These are phyloP conservation scores for Pocillopora verrucosa DNA, from an alignment of 64 coral and sea anemone genomes.

Conservation along the genomic window DNA sequence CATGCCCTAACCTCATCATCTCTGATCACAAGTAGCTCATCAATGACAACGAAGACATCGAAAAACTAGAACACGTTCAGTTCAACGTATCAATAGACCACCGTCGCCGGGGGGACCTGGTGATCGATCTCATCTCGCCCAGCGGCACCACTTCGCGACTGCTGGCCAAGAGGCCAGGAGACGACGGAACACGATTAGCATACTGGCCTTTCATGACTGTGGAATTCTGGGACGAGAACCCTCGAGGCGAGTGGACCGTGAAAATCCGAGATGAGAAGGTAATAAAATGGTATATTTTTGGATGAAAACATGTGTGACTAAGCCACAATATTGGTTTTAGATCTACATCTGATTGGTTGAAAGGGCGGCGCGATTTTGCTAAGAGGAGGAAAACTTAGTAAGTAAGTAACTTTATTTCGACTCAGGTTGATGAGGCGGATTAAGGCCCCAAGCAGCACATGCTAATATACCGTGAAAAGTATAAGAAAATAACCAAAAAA, in stretches of 20 bases:
- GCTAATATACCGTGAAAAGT: no score
- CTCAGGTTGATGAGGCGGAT: no score
- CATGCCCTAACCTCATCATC: neutral
- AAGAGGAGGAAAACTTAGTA: no score
- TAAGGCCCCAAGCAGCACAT: no score
- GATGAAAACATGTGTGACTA: no score
- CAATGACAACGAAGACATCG: slow-evolving; percentile 21
- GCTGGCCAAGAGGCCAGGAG: slow-evolving; percentile 41
- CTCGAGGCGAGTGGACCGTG: slow-evolving; percentile 65
- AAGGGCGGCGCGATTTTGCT: no score
- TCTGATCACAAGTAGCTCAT: neutral
- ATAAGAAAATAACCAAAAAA: no score
- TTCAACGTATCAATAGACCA: slow-evolving; percentile 54
- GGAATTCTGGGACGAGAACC: slow-evolving; percentile 81
- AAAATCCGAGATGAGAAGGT: slow-evolving; percentile 48
- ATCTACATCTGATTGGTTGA: no score
- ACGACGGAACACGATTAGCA: slow-evolving; percentile 53
- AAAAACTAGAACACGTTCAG: slow-evolving; percentile 72
- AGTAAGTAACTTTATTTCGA: no score
- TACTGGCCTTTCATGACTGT: slow-evolving; percentile 80
- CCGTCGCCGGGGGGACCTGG: slow-evolving; percentile 64
- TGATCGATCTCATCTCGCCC: slow-evolving; percentile 66
- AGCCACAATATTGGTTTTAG: no score
- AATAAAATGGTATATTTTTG: neutral
- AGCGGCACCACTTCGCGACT: slow-evolving; percentile 58